phyloP scores from a whole-genome alignment of 2,113 vertebrate genomes.

The Bagarius yarrelli region DNA sequence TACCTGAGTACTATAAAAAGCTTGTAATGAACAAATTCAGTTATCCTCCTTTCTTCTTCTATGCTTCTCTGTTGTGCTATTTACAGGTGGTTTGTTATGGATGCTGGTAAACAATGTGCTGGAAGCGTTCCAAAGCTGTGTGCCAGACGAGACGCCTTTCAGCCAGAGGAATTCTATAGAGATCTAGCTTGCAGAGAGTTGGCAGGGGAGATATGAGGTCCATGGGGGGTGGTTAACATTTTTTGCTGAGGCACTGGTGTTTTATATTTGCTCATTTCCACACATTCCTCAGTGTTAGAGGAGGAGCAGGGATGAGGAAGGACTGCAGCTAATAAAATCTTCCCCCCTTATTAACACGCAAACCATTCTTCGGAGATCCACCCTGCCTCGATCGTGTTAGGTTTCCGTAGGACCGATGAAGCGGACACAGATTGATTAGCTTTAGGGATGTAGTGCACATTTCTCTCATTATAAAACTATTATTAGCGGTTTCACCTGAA shows the following conservation, averaged over 20 bases:
- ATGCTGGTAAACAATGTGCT: slow-evolving; percentile 62
- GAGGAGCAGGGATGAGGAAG: slow-evolving; percentile 46
- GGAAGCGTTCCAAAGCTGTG: slow-evolving; percentile 52
- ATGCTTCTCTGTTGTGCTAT: slow-evolving; percentile 42
- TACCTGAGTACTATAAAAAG: background rate
- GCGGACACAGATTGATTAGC: slow-evolving; percentile 1
- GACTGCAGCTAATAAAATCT: slow-evolving; percentile 56
- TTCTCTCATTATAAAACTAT: slow-evolving; percentile 24
- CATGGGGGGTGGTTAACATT: slow-evolving; percentile 59
- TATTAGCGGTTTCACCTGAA: slow-evolving; percentile 18
- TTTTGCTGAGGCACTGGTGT: slow-evolving; percentile 69
- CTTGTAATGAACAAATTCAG: background rate
- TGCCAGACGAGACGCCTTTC: slow-evolving; percentile 49
- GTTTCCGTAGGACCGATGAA: slow-evolving; percentile 8
- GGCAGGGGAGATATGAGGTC: slow-evolving; percentile 56
- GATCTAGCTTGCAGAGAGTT: slow-evolving; percentile 55
- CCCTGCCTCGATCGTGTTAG: slow-evolving; percentile 19
- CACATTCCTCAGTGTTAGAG: slow-evolving; percentile 69
- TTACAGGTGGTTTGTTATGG: slow-evolving; percentile 50
- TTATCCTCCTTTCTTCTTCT: background rate
- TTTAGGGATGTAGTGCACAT: background rate
- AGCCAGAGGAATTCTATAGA: slow-evolving; percentile 60
- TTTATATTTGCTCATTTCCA: slow-evolving; percentile 73
- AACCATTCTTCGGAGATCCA: slow-evolving; percentile 51
- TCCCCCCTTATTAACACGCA: slow-evolving; percentile 57